phyloP scores from a whole-genome alignment of 1,140 invertebrate species.

The Drosophila burlai region DNA sequence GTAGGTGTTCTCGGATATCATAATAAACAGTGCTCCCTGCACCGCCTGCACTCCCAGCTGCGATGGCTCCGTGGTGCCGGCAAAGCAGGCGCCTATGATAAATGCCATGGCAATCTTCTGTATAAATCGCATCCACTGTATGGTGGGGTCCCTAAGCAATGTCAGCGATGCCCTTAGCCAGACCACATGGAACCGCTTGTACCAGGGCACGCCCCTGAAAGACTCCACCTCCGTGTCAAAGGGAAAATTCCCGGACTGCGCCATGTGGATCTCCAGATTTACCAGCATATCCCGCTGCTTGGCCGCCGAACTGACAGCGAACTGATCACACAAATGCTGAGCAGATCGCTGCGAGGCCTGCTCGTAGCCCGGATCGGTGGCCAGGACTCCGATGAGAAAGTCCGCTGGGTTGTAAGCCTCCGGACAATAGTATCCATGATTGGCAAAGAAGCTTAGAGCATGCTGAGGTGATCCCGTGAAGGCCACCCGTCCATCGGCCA shows the following conservation, averaged over 20 bases:
- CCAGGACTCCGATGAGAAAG: constrained; percentile 94
- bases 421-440: constrained; percentile 92
- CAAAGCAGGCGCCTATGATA: constrained; percentile 92
- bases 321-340: constrained; percentile 91
- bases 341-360: constrained; percentile 88
- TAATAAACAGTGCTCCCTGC: constrained; percentile 92
- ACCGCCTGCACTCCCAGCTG: constrained; percentile 93
- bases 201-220: constrained; percentile 87
- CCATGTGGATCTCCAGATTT: constrained; percentile 88
- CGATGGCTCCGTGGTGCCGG: constrained; percentile 88
- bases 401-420: constrained; percentile 96
- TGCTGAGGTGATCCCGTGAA: constrained; percentile 92
- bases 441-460: constrained; percentile 92
- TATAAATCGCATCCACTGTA: constrained; percentile 89
- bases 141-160: constrained; percentile 89
- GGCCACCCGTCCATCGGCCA: constrained; percentile 95
- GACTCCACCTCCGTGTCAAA: constrained; percentile 76
- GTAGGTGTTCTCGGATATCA: constrained; percentile 95
- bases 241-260: constrained; percentile 84
- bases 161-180: constrained; percentile 89
- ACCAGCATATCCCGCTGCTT: constrained; percentile 90
- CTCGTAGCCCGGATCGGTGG: constrained; percentile 92
- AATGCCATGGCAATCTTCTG: constrained; percentile 93
- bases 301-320: constrained; percentile 90
- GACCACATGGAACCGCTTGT: constrained; percentile 89